Evolutionary conservation across 2,888 invertebrate genomes (phyloP), one percentile per base, ranked within the genome.

Genomic region (Punctoribates punctum): DNA sequence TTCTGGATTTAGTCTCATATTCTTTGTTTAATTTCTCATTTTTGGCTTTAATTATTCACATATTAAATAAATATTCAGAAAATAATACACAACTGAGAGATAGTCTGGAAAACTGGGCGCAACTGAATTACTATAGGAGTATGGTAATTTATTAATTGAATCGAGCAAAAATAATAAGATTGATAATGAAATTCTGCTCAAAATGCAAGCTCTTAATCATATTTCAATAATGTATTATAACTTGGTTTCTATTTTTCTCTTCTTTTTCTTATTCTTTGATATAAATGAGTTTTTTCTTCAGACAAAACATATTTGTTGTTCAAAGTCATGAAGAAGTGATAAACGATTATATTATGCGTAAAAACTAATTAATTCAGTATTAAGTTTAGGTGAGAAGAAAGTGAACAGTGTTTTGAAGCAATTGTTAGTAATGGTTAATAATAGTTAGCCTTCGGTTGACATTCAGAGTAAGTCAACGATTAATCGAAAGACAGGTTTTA

Each of bases 331-430:
- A 65, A 65, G 65, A 65, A 65, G 65, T 65, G 65, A 65, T 65
- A 34, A 65, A 65, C 20, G 65, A n/a, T 65, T n/a, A 65, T 65
- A 65, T 65, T 65, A 65, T 65, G 65, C 65, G 17, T 65, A 65
- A 65, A 34, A 65, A 65, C 34, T 65, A 34, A 65, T 65, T 65
- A 65, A 65, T 29, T 65, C 65, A 65, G 34, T 65, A 65, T 34
- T 65, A 65, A 27, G 23, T 27, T 65, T 34, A 65, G 65, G 65
- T 65, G 65, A 65, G 65, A 65, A 65, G 65, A 65, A 17, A 34
- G 65, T 65, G 20, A 65, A 27, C 29, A 65, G 34, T 65, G 29
- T 27, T 29, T 62, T 27, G 54, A 20, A 48, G 46, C 11, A 17
- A 48, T 9, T 51, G 17, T 4, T 8, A 60, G 60, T 27, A 25